A percentile compares a stretch with the other conserved stretches of the same genome.
These are phyloP conservation scores for Rhinoraja longicauda DNA, from an alignment of 2,797 vertebrate genomes.

Conservation along the genomic window DNA sequence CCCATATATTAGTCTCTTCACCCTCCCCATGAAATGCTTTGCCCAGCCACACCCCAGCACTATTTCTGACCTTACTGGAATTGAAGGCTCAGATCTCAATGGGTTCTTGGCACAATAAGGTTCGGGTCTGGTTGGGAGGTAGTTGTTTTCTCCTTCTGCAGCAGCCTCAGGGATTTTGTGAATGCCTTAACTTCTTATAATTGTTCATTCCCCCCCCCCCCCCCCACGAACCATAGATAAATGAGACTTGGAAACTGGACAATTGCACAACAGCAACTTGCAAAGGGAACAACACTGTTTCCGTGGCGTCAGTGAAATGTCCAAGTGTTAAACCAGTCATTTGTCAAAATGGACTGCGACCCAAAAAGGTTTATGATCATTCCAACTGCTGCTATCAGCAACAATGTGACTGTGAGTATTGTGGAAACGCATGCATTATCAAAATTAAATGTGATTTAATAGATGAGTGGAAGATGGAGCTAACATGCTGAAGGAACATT, in stretches of 20 bases:
- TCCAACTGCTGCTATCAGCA: constrained; percentile 71
- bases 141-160: not conserved
- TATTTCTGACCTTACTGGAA: not conserved
- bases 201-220: too few relatives aligned
- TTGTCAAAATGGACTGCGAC: constrained; percentile 61
- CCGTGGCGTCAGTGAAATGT: constrained; percentile 48
- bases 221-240: constrained; percentile 54
- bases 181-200: not conserved
- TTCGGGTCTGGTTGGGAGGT: not conserved
- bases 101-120: not conserved
- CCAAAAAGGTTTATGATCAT: constrained; percentile 58
- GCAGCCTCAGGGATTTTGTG: not conserved
- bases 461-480: not conserved
- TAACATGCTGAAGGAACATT: not conserved
- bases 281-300: constrained; percentile 51
- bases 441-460: not conserved
- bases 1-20: too few relatives aligned
- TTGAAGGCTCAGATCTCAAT: not conserved
- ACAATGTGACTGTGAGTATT: constrained; percentile 77
- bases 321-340: constrained; percentile 43
- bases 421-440: not conserved
- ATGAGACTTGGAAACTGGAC: constrained; percentile 59
- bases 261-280: constrained; percentile 66
- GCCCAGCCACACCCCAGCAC: too few relatives aligned
- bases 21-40: too few relatives aligned